Evolutionary conservation across 2,113 vertebrate species (phyloP), one percentile per base, ranked within the genome.

Genomic region (Australoheros scitulus): DNA sequence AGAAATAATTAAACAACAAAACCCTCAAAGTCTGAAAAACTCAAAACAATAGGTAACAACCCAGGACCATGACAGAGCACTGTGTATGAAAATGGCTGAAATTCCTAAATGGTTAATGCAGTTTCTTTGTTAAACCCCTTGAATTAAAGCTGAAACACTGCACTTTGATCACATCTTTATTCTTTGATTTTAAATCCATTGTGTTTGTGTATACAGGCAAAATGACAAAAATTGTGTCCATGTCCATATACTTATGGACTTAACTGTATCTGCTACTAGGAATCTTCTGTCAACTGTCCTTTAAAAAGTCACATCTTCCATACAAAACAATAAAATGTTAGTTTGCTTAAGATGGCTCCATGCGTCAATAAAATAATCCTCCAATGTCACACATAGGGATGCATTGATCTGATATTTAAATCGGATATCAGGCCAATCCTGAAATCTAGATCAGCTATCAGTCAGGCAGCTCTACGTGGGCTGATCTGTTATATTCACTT

Each of bases 281-380:
- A 68, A 77, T 56, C 7, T 74, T 78, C 26, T 32, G 72, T 58
- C 36, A 50, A 78, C 47, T 17, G 13, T 43, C 20, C 55, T 13
- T 79, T 52, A 61, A 68, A 81, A 90, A 61, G 43, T 58, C 13
- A 17, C 20, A 13, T n/a, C n/a, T 68, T 89, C 84, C 61, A 91
- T 26, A 41, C 18, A 77, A 87, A 85, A 76, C 72, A 72, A 83
- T 87, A 80, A 81, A 78, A 88, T 81, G 29, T 52, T 14, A 55
- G 32, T 86, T 85, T 81, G 70, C 63, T 88, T 83, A 76, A 88
- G 87, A 81, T 75, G 57, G 41, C 50, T 36, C 11, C 61, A 87
- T 90, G 77, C 68, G 52, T 92, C 82, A 86, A 83, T 65, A 72
- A 56, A 84, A 83, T 87, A 72, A 83, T 93, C 82, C 90, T 80